Evolutionary conservation across 1,140 invertebrate species (phyloP).

Genomic region (Gonioctena quinquepunctata): DNA sequence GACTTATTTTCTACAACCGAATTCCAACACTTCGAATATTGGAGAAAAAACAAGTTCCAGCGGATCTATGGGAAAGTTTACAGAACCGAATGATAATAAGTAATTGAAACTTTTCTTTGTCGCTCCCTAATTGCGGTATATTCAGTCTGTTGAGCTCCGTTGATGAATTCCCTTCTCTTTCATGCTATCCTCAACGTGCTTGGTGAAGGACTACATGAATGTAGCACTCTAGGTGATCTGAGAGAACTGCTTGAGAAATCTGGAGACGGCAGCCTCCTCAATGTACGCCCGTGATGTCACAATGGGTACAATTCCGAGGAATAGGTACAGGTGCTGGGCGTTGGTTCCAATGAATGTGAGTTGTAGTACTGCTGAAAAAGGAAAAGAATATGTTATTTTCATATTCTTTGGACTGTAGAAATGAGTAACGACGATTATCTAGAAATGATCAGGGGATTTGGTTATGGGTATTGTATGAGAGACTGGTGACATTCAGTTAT

Average conservation of each 20-base stretch:
- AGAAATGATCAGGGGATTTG: too few relatives aligned
- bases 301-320: constrained; percentile 52
- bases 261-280: constrained; percentile 30
- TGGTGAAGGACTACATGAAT: constrained; percentile 49
- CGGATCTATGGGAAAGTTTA: too few relatives aligned
- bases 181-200: constrained; percentile 45
- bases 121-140: not conserved
- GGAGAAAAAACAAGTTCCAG: too few relatives aligned
- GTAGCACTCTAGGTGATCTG: constrained; percentile 38
- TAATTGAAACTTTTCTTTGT: too few relatives aligned
- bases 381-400: too few relatives aligned
- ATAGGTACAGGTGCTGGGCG: constrained; percentile 47
- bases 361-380: constrained; percentile 46
- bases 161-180: not conserved
- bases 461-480: too few relatives aligned
- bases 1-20: too few relatives aligned
- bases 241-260: constrained; percentile 26
- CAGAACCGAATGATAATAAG: too few relatives aligned
- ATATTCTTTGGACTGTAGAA: too few relatives aligned
- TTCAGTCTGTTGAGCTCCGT: not conserved
- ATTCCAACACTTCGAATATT: too few relatives aligned
- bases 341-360: constrained; percentile 43
- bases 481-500: too few relatives aligned
- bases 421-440: too few relatives aligned
- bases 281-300: constrained; percentile 47